Evolutionary conservation across 2,888 invertebrate species (phyloP).

Genomic region (Empis livida): DNA sequence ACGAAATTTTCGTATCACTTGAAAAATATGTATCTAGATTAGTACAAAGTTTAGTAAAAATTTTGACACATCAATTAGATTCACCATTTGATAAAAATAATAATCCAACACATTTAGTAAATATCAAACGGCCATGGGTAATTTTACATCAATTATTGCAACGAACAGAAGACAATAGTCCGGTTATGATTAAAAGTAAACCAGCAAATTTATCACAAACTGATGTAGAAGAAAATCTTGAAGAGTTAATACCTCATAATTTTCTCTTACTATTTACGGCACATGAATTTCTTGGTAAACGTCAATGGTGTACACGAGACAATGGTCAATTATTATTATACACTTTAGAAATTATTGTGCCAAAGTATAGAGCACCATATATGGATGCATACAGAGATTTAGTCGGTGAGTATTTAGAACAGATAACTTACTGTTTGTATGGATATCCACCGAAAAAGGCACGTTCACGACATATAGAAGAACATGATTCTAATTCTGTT

Average conservation of each 20-base stretch:
- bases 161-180: constrained; percentile 54
- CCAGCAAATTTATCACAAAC: constrained; percentile 14
- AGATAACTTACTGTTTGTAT: constrained; percentile 68
- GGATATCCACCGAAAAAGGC: constrained; percentile 63
- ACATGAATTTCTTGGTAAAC: constrained; percentile 72
- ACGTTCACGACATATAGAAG: constrained; percentile 33
- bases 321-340: constrained; percentile 68
- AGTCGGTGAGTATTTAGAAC: constrained; percentile 69
- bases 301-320: constrained; percentile 65
- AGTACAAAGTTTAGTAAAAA: constrained; percentile 58
- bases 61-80: constrained; percentile 69
- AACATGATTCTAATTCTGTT: constrained; percentile 57
- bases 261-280: constrained; percentile 66
- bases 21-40: constrained; percentile 50
- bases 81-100: constrained; percentile 43
- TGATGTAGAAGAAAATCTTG: constrained; percentile 37
- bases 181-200: constrained; percentile 37
- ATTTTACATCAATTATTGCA: constrained; percentile 67
- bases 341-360: constrained; percentile 60
- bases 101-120: constrained; percentile 51
- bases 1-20: constrained; percentile 40
- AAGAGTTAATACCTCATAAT: constrained; percentile 52
- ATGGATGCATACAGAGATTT: constrained; percentile 51
- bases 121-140: constrained; percentile 68
- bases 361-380: constrained; percentile 51